Percentiles rank a stretch among this genome's conserved stretches.
phyloP scores from a whole-genome alignment of 2,888 invertebrate species.

The Thumatha senex region DNA sequence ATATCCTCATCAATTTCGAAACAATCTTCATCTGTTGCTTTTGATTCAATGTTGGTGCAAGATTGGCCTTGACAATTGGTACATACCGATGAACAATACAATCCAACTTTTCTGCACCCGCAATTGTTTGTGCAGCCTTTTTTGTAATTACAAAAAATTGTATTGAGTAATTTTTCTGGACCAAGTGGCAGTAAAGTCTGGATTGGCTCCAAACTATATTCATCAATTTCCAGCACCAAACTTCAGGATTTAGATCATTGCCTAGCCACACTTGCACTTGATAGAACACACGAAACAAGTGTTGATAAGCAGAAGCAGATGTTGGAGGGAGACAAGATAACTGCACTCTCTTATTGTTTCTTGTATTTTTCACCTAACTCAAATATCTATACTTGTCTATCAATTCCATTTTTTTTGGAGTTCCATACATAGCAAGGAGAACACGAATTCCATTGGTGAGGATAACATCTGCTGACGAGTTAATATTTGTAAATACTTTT shows the following conservation, averaged over 20 bases:
- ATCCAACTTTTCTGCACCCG: conserved; percentile 32
- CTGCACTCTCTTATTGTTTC: not conserved
- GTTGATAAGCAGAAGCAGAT: too few species aligned
- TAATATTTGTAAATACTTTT: conserved; percentile 10
- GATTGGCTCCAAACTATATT: conserved; percentile 21
- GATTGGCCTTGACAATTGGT: too few species aligned
- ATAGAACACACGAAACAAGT: too few species aligned
- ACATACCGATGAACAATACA: conserved; percentile 34
- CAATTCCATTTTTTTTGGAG: conserved; percentile 12
- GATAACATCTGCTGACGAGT: conserved; percentile 6
- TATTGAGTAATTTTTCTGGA: conserved; percentile 35
- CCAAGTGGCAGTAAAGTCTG: too few species aligned
- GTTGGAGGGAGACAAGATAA: too few species aligned
- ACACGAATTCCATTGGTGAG: conserved; percentile 21
- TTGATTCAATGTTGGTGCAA: conserved; percentile 31
- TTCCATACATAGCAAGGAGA: conserved; percentile 24
- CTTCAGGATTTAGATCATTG: too few species aligned
- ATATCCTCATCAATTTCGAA: too few species aligned
- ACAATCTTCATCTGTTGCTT: not conserved
- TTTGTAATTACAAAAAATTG: conserved; percentile 17
- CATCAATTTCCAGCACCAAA: too few species aligned
- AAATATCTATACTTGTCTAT: conserved; percentile 6
- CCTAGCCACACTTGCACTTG: too few species aligned
- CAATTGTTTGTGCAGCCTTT: conserved; percentile 33
- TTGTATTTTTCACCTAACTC: not conserved